These are phyloP conservation scores for Zaprionus kolodkinae DNA, from an alignment of 1,140 invertebrate genomes.

Conservation along the genomic window DNA sequence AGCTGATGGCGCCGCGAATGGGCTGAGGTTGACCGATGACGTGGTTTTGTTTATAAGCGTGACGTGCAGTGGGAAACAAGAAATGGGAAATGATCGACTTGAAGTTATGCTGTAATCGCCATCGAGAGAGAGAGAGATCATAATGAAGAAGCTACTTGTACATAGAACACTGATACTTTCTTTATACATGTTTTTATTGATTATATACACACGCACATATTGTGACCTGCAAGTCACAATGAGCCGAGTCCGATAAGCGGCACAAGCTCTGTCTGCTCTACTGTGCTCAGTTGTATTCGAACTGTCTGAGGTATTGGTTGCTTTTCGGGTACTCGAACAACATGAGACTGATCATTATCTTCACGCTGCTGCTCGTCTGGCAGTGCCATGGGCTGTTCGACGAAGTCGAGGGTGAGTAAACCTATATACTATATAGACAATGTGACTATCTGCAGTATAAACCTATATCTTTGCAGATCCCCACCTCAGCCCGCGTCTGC, in stretches of 20 bases:
- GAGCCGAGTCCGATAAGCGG: constrained; percentile 10
- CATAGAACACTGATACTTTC: no score
- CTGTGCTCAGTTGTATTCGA: constrained; percentile 5
- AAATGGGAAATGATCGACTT: not conserved
- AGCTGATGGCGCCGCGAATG: constrained; percentile 15
- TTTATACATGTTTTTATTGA: no score
- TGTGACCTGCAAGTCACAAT: constrained; percentile 4
- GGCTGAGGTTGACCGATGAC: constrained; percentile 7
- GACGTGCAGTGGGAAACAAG: not conserved
- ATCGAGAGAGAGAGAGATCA: no score
- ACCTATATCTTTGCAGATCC: not conserved
- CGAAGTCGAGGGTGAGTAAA: not conserved
- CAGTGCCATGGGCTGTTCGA: not conserved
- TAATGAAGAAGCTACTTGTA: no score
- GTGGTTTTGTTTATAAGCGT: not conserved
- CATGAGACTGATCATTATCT: constrained; percentile 21
- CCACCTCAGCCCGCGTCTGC: constrained; percentile 18
- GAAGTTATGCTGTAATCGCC: no score
- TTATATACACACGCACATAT: no score
- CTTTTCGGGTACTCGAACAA: not conserved
- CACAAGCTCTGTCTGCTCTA: no score
- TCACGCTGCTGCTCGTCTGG: constrained; percentile 12
- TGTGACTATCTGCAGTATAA: not conserved
- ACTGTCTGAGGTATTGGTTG: not conserved
- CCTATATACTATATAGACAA: not conserved